phyloP scores from a whole-genome alignment of 2,797 vertebrate species.

The Notamacropus eugenii region DNA sequence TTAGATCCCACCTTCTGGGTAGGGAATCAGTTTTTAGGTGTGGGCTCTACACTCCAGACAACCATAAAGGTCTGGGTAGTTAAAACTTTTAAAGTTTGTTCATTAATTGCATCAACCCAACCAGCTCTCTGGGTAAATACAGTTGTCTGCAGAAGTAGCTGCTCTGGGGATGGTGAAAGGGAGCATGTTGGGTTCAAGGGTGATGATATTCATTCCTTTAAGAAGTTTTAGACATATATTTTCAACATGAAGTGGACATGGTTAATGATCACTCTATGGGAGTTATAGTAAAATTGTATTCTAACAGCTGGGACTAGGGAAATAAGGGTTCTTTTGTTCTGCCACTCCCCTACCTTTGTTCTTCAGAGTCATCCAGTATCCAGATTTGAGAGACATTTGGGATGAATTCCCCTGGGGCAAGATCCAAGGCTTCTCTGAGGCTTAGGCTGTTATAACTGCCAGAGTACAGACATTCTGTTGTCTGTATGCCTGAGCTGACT shows the following conservation, averaged over 20 bases:
- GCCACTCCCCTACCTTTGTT: not conserved
- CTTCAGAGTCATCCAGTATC: not conserved
- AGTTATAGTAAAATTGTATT: not conserved
- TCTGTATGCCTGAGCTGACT: not conserved
- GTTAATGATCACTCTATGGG: not conserved
- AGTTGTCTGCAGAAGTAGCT: not conserved
- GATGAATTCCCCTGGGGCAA: not conserved
- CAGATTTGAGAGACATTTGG: not conserved
- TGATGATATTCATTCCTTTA: not conserved
- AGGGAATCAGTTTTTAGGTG: not conserved
- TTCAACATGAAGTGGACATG: not conserved
- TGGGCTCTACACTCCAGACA: not conserved
- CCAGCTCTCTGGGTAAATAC: not conserved
- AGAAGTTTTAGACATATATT: not conserved
- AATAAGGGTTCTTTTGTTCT: not conserved
- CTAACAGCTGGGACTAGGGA: not conserved
- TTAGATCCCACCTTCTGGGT: not conserved
- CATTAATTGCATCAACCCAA: not conserved
- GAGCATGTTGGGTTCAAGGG: not conserved
- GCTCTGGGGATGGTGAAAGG: not conserved
- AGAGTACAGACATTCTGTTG: not conserved
- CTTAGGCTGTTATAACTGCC: not conserved
- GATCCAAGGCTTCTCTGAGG: not conserved
- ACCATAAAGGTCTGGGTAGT: not conserved
- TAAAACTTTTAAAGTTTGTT: not conserved